Conservation (phyloP, 2,888 invertebrate genomes). For the Balanococcus diminutus region DNA sequence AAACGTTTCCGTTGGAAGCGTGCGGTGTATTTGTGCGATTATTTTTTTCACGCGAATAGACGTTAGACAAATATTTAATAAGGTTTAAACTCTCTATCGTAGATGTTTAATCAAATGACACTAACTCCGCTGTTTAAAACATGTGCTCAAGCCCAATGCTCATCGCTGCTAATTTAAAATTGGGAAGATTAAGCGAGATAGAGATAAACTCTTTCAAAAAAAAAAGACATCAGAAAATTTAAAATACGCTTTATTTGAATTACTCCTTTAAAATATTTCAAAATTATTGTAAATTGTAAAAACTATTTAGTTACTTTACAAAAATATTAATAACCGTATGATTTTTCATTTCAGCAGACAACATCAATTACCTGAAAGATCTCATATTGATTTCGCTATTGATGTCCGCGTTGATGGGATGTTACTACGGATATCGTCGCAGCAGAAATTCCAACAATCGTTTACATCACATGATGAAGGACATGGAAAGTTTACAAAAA, state of each 20-base stretch:
- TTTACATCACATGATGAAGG: conserved; percentile 88
- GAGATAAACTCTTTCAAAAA: no score
- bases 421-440: conserved; percentile 90
- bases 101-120: background rate
- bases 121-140: background rate
- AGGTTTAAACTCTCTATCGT: background rate
- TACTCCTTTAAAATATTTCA: background rate
- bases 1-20: background rate
- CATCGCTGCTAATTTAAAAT: background rate
- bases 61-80: background rate
- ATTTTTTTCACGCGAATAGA: background rate
- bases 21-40: background rate
- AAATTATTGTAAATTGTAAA: background rate
- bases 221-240: no score
- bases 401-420: conserved; percentile 82
- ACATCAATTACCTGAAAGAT: conserved; percentile 86
- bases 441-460: conserved; percentile 86
- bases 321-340: background rate
- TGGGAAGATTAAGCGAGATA: no score
- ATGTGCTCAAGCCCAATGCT: background rate
- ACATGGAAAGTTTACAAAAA: conserved; percentile 89
- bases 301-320: background rate
- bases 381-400: conserved; percentile 82
- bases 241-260: no score
- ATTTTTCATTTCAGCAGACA: conserved; percentile 65